phyloP scores from a whole-genome alignment of 2,888 invertebrate species.

The Drosophila pseudotakahashii region DNA sequence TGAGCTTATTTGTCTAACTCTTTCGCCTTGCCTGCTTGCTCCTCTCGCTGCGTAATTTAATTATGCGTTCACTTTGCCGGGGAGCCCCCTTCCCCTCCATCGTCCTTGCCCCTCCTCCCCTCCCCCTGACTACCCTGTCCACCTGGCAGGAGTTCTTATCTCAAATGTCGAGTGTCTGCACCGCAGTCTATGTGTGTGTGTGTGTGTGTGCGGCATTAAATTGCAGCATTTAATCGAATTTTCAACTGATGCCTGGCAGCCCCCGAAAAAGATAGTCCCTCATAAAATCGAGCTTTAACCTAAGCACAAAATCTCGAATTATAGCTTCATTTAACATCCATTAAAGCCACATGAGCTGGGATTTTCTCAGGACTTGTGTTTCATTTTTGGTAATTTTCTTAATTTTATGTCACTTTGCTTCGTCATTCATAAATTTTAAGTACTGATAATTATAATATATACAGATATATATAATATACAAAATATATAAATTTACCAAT shows the following conservation, averaged over 20 bases:
- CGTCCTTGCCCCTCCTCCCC: neutral
- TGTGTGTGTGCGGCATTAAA: constrained; percentile 65
- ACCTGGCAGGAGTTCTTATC: constrained; percentile 67
- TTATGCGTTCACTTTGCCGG: constrained; percentile 83
- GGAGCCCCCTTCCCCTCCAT: constrained; percentile 30
- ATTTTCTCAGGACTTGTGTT: neutral
- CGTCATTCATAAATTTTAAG: too few relatives aligned
- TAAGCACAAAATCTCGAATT: constrained; percentile 7
- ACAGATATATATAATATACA: too few relatives aligned
- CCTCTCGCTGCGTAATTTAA: constrained; percentile 83
- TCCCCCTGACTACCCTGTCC: neutral
- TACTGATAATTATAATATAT: too few relatives aligned
- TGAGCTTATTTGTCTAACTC: constrained; percentile 85
- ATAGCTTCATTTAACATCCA: neutral
- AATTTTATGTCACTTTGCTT: neutral
- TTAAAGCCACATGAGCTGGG: neutral
- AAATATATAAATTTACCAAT: too few relatives aligned
- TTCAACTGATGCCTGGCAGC: constrained; percentile 61
- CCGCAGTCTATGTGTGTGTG: constrained; percentile 33
- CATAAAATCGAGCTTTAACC: constrained; percentile 62
- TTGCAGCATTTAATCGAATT: constrained; percentile 79
- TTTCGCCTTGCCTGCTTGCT: constrained; percentile 71
- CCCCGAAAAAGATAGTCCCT: constrained; percentile 33
- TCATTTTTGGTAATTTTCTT: neutral
- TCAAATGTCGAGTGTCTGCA: constrained; percentile 69